A percentile compares a stretch with the other conserved stretches of the same genome.
These are phyloP conservation scores for Hetaerina titia DNA, from an alignment of 2,888 invertebrate genomes.

Conservation along the genomic window DNA sequence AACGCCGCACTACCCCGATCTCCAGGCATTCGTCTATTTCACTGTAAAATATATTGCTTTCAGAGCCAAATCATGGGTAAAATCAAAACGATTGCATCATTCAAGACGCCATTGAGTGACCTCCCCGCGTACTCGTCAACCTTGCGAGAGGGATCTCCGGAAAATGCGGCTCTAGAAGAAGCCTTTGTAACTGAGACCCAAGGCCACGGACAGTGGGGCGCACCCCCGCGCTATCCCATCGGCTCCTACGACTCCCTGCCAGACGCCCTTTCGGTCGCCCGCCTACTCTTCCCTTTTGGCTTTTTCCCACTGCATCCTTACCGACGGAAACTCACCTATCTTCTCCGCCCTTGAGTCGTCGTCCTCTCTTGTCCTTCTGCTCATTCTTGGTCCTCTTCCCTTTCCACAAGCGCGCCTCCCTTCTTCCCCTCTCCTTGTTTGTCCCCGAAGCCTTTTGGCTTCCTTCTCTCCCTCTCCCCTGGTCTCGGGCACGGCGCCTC, in stretches of 20 bases:
- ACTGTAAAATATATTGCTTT: no score
- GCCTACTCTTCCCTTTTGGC: no score
- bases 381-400: background rate
- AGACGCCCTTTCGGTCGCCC: no score
- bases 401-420: background rate
- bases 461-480: no score
- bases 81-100: no score
- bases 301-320: background rate
- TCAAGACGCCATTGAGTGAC: background rate
- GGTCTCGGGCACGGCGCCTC: no score
- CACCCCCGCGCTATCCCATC: background rate
- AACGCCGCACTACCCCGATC: no score
- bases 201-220: background rate
- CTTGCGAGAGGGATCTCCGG: background rate
- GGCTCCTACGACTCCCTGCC: background rate
- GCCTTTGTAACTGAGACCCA: background rate
- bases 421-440: no score
- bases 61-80: no score
- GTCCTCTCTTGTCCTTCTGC: background rate
- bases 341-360: background rate
- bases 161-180: no score
- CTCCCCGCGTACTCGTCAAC: background rate
- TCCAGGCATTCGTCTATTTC: no score
- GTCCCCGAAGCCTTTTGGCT: no score
- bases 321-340: background rate